These are phyloP conservation scores for Glandiceps talaboti DNA, from an alignment of 53 echinoderm and acorn worm genomes.

Conservation along the genomic window DNA sequence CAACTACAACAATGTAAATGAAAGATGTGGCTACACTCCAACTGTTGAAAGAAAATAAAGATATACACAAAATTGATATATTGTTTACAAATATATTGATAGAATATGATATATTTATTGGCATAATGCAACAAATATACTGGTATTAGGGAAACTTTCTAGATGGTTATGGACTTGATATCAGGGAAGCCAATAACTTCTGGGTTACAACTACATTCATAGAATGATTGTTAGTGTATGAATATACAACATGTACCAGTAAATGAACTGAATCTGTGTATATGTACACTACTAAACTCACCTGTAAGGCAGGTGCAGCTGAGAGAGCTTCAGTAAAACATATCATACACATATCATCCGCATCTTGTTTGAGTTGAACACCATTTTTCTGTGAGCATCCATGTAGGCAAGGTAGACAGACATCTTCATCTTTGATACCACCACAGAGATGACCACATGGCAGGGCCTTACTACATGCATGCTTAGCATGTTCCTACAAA, in stretches of 20 bases:
- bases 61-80: too few relatives aligned
- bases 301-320: slow-evolving; percentile 95
- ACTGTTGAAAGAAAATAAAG: background rate
- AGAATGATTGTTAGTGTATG: too few relatives aligned
- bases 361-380: slow-evolving; percentile 63
- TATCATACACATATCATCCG: slow-evolving; percentile 99
- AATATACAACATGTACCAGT: background rate
- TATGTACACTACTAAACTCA: too few relatives aligned
- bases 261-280: background rate
- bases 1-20: slow-evolving; percentile 77
- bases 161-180: too few relatives aligned
- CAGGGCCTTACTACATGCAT: slow-evolving; percentile 69
- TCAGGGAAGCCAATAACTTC: too few relatives aligned
- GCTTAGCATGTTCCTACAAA: slow-evolving; percentile 44
- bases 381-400: slow-evolving; percentile 39
- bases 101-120: too few relatives aligned
- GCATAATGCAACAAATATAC: too few relatives aligned
- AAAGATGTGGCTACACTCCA: slow-evolving; percentile 88
- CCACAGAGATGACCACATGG: slow-evolving; percentile 87
- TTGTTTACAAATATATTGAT: too few relatives aligned
- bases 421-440: slow-evolving; percentile 64
- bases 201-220: too few relatives aligned
- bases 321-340: slow-evolving; percentile 95
- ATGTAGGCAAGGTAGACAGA: slow-evolving; percentile 75
- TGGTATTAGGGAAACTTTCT: too few relatives aligned